Conservation (phyloP, 2,113 vertebrate genomes). For the Chiloscyllium plagiosum region DNA sequence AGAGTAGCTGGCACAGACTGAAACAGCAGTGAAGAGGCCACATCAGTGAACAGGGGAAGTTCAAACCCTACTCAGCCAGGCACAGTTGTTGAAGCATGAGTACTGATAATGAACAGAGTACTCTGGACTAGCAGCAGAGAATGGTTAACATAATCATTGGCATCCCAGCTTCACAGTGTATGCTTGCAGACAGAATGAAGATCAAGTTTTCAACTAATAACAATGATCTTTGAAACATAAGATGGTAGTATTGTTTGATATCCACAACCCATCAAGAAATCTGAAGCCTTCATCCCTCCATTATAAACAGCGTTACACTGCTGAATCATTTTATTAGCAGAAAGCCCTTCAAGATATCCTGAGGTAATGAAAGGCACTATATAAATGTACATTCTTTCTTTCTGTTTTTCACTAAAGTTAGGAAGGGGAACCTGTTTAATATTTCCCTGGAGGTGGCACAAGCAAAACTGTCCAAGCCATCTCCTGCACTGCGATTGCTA, state of each 20-base stretch:
- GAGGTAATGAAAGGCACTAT: not conserved
- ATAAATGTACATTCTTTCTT: not conserved
- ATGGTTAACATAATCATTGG: too few species aligned
- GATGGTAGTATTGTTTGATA: not conserved
- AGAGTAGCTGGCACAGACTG: too few species aligned
- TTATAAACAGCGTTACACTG: not conserved
- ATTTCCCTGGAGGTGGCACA: too few species aligned
- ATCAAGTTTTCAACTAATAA: not conserved
- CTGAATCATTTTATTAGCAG: not conserved
- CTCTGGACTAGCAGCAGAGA: too few species aligned
- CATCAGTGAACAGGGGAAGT: too few species aligned
- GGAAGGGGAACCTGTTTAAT: not conserved
- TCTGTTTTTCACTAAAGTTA: not conserved
- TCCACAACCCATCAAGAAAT: not conserved
- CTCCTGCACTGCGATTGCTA: not conserved
- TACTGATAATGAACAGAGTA: too few species aligned
- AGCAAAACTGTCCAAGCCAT: not conserved
- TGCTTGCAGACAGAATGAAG: too few species aligned
- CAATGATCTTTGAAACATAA: not conserved
- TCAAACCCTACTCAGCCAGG: too few species aligned
- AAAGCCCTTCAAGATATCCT: not conserved
- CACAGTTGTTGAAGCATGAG: too few species aligned
- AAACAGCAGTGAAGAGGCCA: too few species aligned
- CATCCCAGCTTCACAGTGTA: too few species aligned
- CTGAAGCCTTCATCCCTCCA: not conserved